Conservation (phyloP, 2,888 invertebrate genomes). For the Hypsopygia costalis region DNA sequence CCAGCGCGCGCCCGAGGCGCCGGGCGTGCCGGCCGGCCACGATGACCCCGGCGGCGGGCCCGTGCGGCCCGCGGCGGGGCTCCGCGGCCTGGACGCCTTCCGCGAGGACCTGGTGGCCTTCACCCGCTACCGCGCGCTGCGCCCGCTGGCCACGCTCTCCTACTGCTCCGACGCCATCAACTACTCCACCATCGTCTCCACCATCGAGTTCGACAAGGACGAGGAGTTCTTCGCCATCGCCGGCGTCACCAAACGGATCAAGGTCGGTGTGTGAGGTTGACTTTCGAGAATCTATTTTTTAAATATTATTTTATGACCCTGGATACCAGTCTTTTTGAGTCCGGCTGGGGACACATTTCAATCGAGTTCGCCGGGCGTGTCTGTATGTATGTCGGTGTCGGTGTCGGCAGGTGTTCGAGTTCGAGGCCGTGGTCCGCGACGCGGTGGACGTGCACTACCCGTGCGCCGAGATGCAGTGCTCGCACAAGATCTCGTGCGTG, state of each 20-base stretch:
- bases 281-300: too few species aligned
- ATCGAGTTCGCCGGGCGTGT: too few species aligned
- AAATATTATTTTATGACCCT: too few species aligned
- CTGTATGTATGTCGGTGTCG: too few species aligned
- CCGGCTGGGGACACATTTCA: too few species aligned
- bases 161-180: slow-evolving; percentile 95
- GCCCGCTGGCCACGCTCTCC: slow-evolving; percentile 91
- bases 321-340: too few species aligned
- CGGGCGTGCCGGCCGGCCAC: slow-evolving; percentile 3
- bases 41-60: slow-evolving; percentile 16
- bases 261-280: slow-evolving; percentile 66
- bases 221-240: slow-evolving; percentile 97
- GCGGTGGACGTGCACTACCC: slow-evolving; percentile 96
- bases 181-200: slow-evolving; percentile 92
- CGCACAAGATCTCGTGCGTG: slow-evolving; percentile 96
- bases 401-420: slow-evolving; percentile 85
- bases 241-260: slow-evolving; percentile 96
- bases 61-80: slow-evolving; percentile 37
- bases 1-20: slow-evolving; percentile 40
- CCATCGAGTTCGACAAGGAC: slow-evolving; percentile 98
- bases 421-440: slow-evolving; percentile 90
- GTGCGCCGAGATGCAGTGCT: slow-evolving; percentile 93
- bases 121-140: slow-evolving; percentile 84
- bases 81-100: slow-evolving; percentile 85
- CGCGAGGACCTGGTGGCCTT: slow-evolving; percentile 92